phyloP scores from a whole-genome alignment of 2,888 invertebrate species.

The Polyommatus iphigenia region DNA sequence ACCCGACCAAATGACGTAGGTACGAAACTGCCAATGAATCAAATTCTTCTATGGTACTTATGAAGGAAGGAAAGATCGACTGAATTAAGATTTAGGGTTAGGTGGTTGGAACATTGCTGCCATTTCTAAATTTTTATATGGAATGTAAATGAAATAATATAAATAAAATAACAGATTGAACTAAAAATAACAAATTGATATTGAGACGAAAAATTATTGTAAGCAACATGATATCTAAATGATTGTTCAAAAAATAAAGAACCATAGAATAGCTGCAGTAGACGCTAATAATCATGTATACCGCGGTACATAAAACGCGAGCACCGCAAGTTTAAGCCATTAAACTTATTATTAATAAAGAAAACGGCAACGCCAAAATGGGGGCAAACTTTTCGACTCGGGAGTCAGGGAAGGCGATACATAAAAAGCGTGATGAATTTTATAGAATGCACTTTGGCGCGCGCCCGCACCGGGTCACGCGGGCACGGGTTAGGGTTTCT shows the following conservation, averaged over 20 bases:
- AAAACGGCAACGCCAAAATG: neutral
- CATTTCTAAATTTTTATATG: no score
- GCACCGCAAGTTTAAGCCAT: neutral
- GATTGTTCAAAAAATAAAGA: neutral
- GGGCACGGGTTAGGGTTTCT: slow-evolving; percentile 2
- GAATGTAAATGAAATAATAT: no score
- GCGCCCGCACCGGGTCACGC: slow-evolving; percentile 4
- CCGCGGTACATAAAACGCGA: neutral
- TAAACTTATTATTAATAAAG: neutral
- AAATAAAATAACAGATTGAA: no score
- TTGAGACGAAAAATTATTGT: no score
- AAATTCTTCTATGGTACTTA: no score
- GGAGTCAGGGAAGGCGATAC: slow-evolving; percentile 19
- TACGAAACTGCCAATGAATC: no score
- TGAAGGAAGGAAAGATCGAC: no score
- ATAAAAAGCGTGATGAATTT: slow-evolving; percentile 24
- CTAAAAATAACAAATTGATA: no score
- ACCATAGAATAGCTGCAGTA: neutral
- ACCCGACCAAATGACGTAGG: no score
- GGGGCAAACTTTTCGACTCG: neutral
- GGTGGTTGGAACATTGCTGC: no score
- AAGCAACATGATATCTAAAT: no score
- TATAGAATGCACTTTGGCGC: slow-evolving; percentile 21
- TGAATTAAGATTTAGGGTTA: no score
- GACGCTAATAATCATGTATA: neutral